Evolutionary conservation across 2,113 vertebrate genomes (phyloP).

Genomic region (Rhipidura dahli): DNA sequence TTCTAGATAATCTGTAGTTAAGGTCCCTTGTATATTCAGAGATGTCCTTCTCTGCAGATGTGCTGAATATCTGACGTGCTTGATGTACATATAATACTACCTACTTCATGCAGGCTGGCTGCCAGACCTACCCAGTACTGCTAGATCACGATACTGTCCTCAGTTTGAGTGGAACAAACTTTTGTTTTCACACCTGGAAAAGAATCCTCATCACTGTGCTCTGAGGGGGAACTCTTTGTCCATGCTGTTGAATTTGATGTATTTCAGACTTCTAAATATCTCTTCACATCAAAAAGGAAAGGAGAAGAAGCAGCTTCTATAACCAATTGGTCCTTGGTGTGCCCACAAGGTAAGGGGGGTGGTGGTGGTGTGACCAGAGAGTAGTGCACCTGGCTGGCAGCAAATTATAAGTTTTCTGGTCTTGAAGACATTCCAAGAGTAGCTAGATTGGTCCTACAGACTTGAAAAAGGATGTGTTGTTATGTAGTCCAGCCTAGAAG

Average conservation of each 20-base stretch:
- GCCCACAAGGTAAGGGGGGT: neutral
- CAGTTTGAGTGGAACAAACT: neutral
- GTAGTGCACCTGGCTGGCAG: neutral
- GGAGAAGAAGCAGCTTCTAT: neutral
- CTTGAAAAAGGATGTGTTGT: neutral
- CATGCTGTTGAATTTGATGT: neutral
- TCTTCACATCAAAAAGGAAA: neutral
- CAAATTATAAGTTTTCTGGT: neutral
- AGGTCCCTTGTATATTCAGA: neutral
- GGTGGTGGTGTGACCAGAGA: neutral
- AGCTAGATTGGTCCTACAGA: neutral
- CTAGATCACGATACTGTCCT: neutral
- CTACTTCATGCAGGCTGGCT: neutral
- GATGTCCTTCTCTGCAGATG: neutral
- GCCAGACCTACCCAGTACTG: neutral
- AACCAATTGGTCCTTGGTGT: neutral
- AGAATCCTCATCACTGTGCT: rapidly evolving
- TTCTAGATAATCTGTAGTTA: neutral
- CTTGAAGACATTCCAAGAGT: neutral
- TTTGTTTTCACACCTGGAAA: neutral
- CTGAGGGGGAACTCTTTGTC: neutral
- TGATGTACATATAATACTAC: neutral
- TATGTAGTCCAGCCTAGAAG: neutral
- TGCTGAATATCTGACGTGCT: neutral
- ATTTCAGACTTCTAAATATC: neutral